Evolutionary conservation across 2,113 vertebrate species (phyloP).

Genomic region (Microtus oregoni): DNA sequence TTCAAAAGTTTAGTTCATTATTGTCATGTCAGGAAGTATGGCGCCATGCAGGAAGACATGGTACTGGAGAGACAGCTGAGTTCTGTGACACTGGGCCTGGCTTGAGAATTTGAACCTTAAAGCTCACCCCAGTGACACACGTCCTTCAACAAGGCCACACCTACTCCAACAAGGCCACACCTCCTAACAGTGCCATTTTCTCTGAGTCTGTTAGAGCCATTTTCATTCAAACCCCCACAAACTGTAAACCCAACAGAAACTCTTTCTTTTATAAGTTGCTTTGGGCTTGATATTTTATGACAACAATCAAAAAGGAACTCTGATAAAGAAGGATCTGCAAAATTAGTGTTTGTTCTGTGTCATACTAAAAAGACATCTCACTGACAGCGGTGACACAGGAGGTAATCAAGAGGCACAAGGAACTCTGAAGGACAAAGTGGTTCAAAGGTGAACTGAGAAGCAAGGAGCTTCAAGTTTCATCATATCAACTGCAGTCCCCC

Average conservation of each 20-base stretch:
- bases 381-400: not conserved
- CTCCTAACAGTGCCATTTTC: not conserved
- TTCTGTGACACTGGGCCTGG: too few species aligned
- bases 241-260: not conserved
- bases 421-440: not conserved
- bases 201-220: not conserved
- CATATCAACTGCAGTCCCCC: not conserved
- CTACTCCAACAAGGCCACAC: too few species aligned
- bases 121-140: too few species aligned
- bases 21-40: too few species aligned
- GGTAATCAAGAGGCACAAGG: not conserved
- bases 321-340: not conserved
- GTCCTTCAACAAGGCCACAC: too few species aligned
- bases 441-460: not conserved
- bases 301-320: not conserved
- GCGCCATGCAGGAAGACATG: too few species aligned
- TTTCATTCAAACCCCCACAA: not conserved
- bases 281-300: not conserved
- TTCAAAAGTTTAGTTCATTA: too few species aligned
- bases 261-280: not conserved
- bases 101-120: too few species aligned
- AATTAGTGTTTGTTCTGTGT: not conserved
- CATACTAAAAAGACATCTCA: not conserved
- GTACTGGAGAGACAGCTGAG: too few species aligned
- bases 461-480: not conserved